Conservation (phyloP, 23 tunicate genomes). For the Trididemnum clinides region DNA sequence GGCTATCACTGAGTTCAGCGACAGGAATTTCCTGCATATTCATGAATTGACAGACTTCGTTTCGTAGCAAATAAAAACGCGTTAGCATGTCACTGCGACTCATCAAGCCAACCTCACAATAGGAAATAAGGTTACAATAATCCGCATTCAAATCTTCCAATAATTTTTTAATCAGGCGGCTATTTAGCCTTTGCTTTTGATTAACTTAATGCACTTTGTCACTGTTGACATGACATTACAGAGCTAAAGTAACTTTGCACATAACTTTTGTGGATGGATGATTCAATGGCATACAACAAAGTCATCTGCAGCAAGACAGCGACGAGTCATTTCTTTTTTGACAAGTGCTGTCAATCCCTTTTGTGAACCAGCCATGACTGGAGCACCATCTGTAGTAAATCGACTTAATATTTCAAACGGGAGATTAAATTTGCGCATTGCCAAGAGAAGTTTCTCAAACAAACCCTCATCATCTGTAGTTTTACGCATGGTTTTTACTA, state of each 20-base stretch:
- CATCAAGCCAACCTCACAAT: slow-evolving; percentile 57
- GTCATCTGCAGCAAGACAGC: slow-evolving; percentile 49
- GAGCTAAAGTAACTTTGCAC: slow-evolving; percentile 67
- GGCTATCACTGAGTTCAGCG: slow-evolving; percentile 49
- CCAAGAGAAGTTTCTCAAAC: slow-evolving; percentile 54
- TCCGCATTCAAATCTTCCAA: slow-evolving; percentile 62
- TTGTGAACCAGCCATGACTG: slow-evolving; percentile 75
- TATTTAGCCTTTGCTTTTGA: slow-evolving; percentile 73
- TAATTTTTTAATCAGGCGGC: slow-evolving; percentile 67
- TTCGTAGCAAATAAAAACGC: slow-evolving; percentile 51
- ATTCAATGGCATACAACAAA: slow-evolving; percentile 44
- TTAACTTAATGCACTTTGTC: slow-evolving; percentile 55
- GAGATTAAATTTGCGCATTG: slow-evolving; percentile 60
- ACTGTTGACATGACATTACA: slow-evolving; percentile 57
- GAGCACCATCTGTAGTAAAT: slow-evolving; percentile 69
- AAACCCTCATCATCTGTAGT: slow-evolving; percentile 55
- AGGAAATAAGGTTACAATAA: slow-evolving; percentile 42
- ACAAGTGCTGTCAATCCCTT: slow-evolving; percentile 57
- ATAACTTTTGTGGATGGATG: slow-evolving; percentile 55
- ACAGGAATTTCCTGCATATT: slow-evolving; percentile 47
- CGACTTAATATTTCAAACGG: slow-evolving; percentile 54
- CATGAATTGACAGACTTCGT: slow-evolving; percentile 27
- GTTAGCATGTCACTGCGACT: slow-evolving; percentile 58
- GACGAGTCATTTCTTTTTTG: slow-evolving; percentile 64
- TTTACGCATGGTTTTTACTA: slow-evolving; percentile 45